Base-by-base conservation (phyloP, 1,140 invertebrate genomes). In the Diorhabda sublineata region DNA sequence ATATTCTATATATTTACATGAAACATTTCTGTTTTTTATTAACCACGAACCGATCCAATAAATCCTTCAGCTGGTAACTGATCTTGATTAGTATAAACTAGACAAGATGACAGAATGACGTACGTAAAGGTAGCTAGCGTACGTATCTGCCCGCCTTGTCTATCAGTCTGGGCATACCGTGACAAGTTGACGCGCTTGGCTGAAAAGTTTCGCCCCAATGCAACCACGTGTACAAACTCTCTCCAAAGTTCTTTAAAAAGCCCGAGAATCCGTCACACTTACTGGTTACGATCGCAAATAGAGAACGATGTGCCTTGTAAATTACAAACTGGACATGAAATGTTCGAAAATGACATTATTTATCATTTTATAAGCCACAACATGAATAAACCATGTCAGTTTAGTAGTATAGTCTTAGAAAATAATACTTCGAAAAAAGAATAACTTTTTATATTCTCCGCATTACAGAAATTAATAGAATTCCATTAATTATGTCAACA, bases 51-150 rank as follows among this genome's bases (percentile, higher is more conserved):
- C n/a, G 8, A 8, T 43, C 59, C 41, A 61, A 61, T 61, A 61
- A 61, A 61, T 61, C 59, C 59, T 5, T 61, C 59, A 61, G 42
- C 26, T 61, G 8, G n/a, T 8, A 52, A 43, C 59, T 9, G 59
- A 42, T 43, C 26, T 43, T 43, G 59, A 61, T 61, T 61, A 61
- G 59, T 61, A 41, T 42, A 42, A 61, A 61, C 59, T n/a, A 61
- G 59, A 61, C 59, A 42, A 43, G 59, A 41, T 61, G 59, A 61
- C 59, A 61, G 59, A 41, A 8, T 42, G 26, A 42, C 59, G 8
- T 61, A n/a, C 59, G 26, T 42, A 41, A 43, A 61, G 59, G 59
- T 43, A 42, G 26, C 26, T 43, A 42, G 26, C 26, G 42, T 42
- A 41, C 59, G 4, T 8, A 43, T 3, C 41, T 41, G 41, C 59